phyloP scores from a whole-genome alignment of 2,113 vertebrate species.

The Thomomys bottae region DNA sequence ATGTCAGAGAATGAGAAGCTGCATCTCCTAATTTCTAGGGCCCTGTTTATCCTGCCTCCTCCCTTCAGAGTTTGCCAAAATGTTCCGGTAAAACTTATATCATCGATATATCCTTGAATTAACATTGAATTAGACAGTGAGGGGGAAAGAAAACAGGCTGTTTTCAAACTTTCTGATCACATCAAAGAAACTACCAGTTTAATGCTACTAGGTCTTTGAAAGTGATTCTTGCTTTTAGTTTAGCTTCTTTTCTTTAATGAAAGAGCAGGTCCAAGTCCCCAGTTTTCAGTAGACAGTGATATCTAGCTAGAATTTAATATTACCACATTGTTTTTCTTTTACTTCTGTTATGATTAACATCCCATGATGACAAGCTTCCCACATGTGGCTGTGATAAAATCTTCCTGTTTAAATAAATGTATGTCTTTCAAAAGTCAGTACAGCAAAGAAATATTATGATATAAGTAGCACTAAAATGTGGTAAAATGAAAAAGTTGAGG shows the following conservation, averaged over 20 bases:
- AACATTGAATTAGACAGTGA: background rate
- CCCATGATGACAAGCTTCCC: background rate
- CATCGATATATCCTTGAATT: background rate
- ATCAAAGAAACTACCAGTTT: background rate
- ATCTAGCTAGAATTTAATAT: slow-evolving; percentile 13
- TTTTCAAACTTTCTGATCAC: slow-evolving; percentile 23
- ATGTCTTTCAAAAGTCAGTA: slow-evolving; percentile 30
- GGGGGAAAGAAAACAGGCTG: background rate
- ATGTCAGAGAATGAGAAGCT: background rate
- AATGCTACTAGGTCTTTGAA: background rate
- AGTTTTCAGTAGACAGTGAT: background rate
- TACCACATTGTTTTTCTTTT: background rate
- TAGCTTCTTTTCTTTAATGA: background rate
- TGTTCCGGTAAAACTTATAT: background rate
- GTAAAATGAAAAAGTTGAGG: background rate
- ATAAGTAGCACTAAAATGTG: background rate
- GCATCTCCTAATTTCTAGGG: background rate
- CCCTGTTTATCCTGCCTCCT: background rate
- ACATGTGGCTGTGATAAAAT: background rate
- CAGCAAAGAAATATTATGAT: slow-evolving; percentile 11
- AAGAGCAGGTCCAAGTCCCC: background rate
- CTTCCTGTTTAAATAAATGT: slow-evolving; percentile 27
- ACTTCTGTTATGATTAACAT: background rate
- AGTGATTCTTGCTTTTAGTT: background rate
- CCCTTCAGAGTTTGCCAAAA: background rate